Percentiles rank a stretch among this genome's conserved stretches.
Conservation (phyloP, 2,797 vertebrate species). For the Molossus alvarezi region DNA sequence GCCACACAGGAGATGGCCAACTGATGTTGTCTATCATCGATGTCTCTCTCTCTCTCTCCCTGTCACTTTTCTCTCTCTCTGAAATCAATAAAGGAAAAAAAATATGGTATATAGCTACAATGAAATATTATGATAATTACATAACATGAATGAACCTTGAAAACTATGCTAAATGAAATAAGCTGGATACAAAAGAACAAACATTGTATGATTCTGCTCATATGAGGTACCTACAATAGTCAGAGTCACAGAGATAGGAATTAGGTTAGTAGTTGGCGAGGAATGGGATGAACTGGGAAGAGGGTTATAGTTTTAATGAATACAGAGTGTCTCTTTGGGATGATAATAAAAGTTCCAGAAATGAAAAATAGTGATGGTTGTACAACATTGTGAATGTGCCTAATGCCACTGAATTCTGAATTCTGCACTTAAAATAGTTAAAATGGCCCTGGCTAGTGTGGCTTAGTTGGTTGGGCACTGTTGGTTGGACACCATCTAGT, state of each 20-base stretch:
- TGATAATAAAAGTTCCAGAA: background rate
- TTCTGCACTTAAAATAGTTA: background rate
- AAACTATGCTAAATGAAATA: slow-evolving; percentile 16
- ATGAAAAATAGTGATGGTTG: background rate
- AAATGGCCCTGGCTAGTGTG: background rate
- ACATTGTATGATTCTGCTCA: background rate
- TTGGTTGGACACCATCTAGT: too few species aligned
- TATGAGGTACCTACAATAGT: background rate
- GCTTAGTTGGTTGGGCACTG: too few species aligned
- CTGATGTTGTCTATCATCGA: too few species aligned
- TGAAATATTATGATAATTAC: slow-evolving; percentile 19
- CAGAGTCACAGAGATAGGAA: slow-evolving; percentile 32
- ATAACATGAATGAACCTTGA: background rate
- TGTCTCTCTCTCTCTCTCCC: too few species aligned
- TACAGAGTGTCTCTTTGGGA: background rate
- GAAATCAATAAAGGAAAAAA: too few species aligned
- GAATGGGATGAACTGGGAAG: background rate
- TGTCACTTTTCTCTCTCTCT: too few species aligned
- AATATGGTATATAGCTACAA: background rate
- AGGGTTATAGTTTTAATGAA: background rate
- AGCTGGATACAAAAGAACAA: background rate
- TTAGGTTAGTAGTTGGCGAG: background rate
- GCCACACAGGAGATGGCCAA: too few species aligned
- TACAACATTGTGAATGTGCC: background rate
- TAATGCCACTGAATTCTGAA: slow-evolving; percentile 34